Conservation (phyloP, 2,888 invertebrate genomes). For the Cephus rjabovi region DNA sequence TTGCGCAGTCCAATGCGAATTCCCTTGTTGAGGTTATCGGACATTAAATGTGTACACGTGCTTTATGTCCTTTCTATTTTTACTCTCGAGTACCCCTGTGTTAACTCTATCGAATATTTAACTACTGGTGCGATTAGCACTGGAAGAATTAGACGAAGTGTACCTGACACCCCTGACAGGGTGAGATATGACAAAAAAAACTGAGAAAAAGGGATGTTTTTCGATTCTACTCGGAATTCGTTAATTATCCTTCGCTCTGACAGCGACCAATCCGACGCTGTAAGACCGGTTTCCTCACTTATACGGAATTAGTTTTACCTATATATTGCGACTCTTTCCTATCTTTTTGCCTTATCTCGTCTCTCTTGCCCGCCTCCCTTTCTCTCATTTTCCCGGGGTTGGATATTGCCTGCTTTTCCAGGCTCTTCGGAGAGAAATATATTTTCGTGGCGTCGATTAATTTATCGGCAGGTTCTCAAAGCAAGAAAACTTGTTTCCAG, state of each 20-base stretch:
- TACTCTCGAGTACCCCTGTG: background rate
- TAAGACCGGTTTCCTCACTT: background rate
- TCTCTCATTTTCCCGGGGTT: background rate
- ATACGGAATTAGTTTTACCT: background rate
- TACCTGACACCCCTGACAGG: background rate
- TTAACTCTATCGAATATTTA: background rate
- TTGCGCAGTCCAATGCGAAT: background rate
- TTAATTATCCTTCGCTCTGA: background rate
- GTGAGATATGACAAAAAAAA: background rate
- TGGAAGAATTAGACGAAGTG: background rate
- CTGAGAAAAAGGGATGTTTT: background rate
- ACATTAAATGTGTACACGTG: background rate
- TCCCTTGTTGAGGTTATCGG: background rate
- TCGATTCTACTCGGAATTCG: background rate
- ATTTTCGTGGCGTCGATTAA: conserved; percentile 13
- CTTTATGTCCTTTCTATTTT: background rate
- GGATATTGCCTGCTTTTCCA: background rate
- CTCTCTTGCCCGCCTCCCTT: background rate
- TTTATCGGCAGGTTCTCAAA: conserved; percentile 2
- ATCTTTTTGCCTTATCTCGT: background rate
- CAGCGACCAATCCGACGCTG: background rate
- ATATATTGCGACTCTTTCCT: background rate
- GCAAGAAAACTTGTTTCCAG: conserved; percentile 12
- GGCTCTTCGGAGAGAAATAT: conserved; percentile 5
- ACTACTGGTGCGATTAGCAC: background rate